Evolutionary conservation across 2,113 vertebrate species (phyloP), one percentile per base, ranked within the genome.

Genomic region (Rhombomys opimus): DNA sequence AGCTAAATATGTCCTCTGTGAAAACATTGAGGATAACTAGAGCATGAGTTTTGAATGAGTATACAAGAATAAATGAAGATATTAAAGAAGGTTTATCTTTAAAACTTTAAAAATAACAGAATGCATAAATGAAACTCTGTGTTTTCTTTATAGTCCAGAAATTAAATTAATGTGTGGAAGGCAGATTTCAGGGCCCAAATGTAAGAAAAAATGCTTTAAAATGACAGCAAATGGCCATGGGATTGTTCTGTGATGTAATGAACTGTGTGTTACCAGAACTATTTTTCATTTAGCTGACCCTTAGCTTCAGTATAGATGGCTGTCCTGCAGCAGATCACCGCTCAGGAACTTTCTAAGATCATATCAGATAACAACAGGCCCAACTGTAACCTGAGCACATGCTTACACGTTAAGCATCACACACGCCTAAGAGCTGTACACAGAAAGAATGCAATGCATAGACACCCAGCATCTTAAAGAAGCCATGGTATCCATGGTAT

Each of bases 41-140:
- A 80, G 15, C 25, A 87, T 96, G 78, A 9, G 12, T 94, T 91
- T 93, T 80, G 50, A 77, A 65, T 94, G 73, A 91, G 41, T 94
- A 80, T 75, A 41, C 94, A 75, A 90, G 65, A 85, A 95, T 92
- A 95, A 87, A 73, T 94, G 88, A 89, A 54, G 61, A 95, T 22
- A 23, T 52, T 2, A 76, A 94, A 92, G 52, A 96, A 76, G 30
- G 80, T 11, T 76, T 76, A 87, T 89, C 0, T 89, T 86, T n/a
- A 78, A 87, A 84, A 68, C 11, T 57, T 95, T 35, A 77, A 85
- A 61, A 90, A 57, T 46, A 46, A 72, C 68, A 61, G 38, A 94
- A 63, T 80, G 59, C 80, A 61, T 78, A 92, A 85, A 32, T 75
- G 59, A 92, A 94, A 80, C 23, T 87, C 35, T 14, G 22, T 38